phyloP scores from a whole-genome alignment of 2,888 invertebrate species.

The Apoderus coryli region DNA sequence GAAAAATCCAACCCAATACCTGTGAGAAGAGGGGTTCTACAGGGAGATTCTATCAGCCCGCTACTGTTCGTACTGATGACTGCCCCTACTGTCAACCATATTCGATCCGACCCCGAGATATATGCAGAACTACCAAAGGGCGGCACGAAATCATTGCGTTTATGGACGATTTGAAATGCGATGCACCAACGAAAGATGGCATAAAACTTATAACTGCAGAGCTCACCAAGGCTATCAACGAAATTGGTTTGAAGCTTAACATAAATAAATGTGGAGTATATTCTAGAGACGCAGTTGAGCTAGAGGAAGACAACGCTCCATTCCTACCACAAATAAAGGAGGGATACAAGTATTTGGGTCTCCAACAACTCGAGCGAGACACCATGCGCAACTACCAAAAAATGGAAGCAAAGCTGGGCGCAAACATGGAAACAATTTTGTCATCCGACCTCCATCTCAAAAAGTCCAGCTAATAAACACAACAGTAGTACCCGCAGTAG shows the following conservation, averaged over 20 bases:
- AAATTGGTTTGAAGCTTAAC: conserved; percentile 11
- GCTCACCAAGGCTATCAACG: too few relatives aligned
- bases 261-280: conserved; percentile 10
- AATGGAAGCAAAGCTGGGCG: too few relatives aligned
- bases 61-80: conserved; percentile 15
- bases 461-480: conserved; percentile 8
- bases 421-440: too few relatives aligned
- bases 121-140: conserved; percentile 4
- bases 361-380: conserved; percentile 10
- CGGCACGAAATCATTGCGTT: conserved; percentile 7
- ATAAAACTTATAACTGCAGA: conserved; percentile 4
- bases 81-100: conserved; percentile 11
- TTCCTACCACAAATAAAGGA: conserved; percentile 9
- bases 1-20: conserved; percentile 6
- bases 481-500: conserved; percentile 7
- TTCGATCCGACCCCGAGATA: conserved; percentile 7
- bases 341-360: conserved; percentile 12
- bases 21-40: conserved; percentile 10
- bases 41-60: conserved; percentile 14
- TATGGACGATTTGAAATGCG: conserved; percentile 12
- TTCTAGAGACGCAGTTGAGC: conserved; percentile 1
- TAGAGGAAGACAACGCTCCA: conserved; percentile 4
- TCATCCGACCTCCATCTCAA: too few relatives aligned
- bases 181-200: conserved; percentile 8
- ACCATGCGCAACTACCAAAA: conserved; percentile 8